Evolutionary conservation across 2,888 invertebrate species (phyloP).

Genomic region (Ectemnius lituratus): DNA sequence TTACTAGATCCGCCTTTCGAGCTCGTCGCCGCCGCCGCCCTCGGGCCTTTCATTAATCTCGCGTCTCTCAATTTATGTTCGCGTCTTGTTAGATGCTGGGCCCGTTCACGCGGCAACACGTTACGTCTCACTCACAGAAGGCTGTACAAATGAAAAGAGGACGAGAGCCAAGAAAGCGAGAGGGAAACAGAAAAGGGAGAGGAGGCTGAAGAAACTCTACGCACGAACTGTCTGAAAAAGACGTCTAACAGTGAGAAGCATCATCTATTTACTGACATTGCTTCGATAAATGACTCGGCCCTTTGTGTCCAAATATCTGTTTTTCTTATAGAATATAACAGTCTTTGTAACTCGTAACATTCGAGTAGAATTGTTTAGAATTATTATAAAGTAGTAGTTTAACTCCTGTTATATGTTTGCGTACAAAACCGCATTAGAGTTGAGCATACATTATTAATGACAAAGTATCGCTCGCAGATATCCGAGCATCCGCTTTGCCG

Average conservation of each 20-base stretch:
- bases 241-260: too few relatives aligned
- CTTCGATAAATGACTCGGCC: too few relatives aligned
- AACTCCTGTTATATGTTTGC: too few relatives aligned
- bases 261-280: too few relatives aligned
- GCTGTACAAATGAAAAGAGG: slow-evolving; percentile 49
- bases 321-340: too few relatives aligned
- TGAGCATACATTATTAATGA: too few relatives aligned
- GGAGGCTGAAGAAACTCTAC: neutral
- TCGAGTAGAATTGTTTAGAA: too few relatives aligned
- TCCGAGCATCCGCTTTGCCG: neutral
- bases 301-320: too few relatives aligned
- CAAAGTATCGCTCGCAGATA: neutral
- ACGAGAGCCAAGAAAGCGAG: slow-evolving; percentile 22
- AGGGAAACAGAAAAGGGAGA: neutral
- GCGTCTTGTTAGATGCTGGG: slow-evolving; percentile 73
- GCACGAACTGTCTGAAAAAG: neutral
- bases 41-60: slow-evolving; percentile 76
- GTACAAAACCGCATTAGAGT: too few relatives aligned
- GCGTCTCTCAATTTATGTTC: slow-evolving; percentile 75
- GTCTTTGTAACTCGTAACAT: too few relatives aligned
- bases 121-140: slow-evolving; percentile 65
- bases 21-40: slow-evolving; percentile 65
- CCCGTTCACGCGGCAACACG: slow-evolving; percentile 56
- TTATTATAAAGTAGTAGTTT: too few relatives aligned
- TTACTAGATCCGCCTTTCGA: slow-evolving; percentile 63